phyloP scores from a whole-genome alignment of 2,113 vertebrate species.

The Mixornis gularis region DNA sequence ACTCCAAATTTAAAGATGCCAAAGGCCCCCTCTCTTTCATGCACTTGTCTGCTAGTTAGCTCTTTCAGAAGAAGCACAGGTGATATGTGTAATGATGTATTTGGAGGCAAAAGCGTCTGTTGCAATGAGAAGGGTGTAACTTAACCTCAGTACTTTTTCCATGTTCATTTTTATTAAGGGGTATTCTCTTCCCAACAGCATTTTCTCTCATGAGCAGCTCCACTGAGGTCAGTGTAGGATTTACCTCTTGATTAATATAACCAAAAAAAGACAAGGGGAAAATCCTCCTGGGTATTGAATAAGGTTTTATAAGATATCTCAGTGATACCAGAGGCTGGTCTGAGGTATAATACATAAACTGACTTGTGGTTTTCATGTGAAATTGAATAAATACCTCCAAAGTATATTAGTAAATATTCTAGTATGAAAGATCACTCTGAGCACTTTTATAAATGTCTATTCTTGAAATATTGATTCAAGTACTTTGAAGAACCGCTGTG shows the following conservation, averaged over 20 bases:
- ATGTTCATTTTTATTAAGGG: background rate
- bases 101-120: background rate
- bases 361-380: background rate
- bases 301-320: background rate
- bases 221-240: background rate
- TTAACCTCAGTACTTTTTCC: background rate
- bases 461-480: background rate
- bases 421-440: background rate
- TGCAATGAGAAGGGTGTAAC: background rate
- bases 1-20: background rate
- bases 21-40: background rate
- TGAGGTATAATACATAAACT: background rate
- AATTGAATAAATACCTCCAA: background rate
- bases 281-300: background rate
- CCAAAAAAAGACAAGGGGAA: background rate
- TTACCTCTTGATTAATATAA: background rate
- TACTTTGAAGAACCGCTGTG: background rate
- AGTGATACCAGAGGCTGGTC: background rate
- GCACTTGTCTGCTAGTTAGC: background rate
- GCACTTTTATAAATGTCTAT: background rate
- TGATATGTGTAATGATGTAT: background rate
- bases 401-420: background rate
- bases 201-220: background rate
- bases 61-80: background rate
- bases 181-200: background rate